Conservation (phyloP, 2,797 vertebrate genomes). For the Adrianichthys oophorus region DNA sequence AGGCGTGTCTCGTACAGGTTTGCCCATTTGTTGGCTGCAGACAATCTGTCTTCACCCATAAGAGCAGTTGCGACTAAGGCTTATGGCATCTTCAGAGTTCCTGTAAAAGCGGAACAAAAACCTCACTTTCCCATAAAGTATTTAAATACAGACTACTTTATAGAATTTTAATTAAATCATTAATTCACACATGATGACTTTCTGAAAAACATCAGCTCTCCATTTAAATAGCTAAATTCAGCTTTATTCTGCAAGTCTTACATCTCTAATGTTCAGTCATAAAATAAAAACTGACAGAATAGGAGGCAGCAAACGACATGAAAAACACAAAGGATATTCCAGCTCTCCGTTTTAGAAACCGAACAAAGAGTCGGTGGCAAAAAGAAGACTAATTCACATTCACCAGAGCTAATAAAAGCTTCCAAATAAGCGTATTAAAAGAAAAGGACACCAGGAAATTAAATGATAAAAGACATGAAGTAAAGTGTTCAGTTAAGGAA, state of each 20-base stretch:
- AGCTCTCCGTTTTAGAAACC: slow-evolving; percentile 2
- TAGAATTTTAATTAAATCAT: too few species aligned
- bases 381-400: slow-evolving; percentile 23
- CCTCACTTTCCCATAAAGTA: too few species aligned
- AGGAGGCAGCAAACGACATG: slow-evolving; percentile 1
- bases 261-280: slow-evolving; percentile 3
- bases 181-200: too few species aligned
- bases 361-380: slow-evolving; percentile 17
- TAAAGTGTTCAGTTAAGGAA: slow-evolving; percentile 21
- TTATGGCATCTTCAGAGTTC: too few species aligned
- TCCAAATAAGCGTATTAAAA: slow-evolving; percentile 22
- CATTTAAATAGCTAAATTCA: background rate
- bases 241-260: slow-evolving; percentile 6
- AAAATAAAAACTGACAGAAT: slow-evolving; percentile 9
- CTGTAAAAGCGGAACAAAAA: too few species aligned
- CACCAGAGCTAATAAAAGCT: slow-evolving; percentile 30
- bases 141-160: too few species aligned
- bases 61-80: too few species aligned
- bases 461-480: slow-evolving; percentile 43
- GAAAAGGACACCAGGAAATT: slow-evolving; percentile 38
- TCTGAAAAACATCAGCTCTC: too few species aligned
- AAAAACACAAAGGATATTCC: slow-evolving; percentile 2
- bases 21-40: too few species aligned
- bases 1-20: too few species aligned
- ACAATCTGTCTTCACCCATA: too few species aligned